Evolutionary conservation across 2,113 vertebrate species (phyloP), one percentile per base, ranked within the genome.

Genomic region (Tyto alba): DNA sequence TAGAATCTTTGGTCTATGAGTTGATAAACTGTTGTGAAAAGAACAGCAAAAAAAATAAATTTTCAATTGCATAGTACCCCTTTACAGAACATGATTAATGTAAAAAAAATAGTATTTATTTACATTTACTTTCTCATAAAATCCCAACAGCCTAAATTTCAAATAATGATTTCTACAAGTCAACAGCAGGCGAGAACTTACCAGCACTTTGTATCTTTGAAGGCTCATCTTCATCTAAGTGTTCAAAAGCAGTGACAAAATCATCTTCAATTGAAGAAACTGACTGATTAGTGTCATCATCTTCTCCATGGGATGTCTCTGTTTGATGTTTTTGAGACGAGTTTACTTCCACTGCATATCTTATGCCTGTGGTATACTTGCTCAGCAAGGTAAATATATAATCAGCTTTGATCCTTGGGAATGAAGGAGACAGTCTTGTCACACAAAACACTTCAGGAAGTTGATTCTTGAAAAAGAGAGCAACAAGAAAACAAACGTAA

Each of bases 221-320:
- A 45, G 97, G 92, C 36, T 99, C 99, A 8, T 99, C 99, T 88
- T 99, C 99, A 96, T 99, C 99, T 62, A 99, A 98, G 93, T 99
- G 99, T 95, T 99, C 99, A 9, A 99, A 98, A 50, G 99, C 99
- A 41, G 99, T 99, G 90, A 99, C 99, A 97, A 99, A 99, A 98
- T 99, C 99, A 90, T 99, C 99, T 84, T 99, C 99, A 43, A 99
- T 99, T 50, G 99, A 99, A 50, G 99, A 99, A 66, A 99, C 99
- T 0, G 99, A 99, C 88, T 99, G 99, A 97, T 99, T 99, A 63
- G 99, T 99, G 97, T 99, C 99, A 55, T 99, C 99, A 7, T 99
- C 99, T 82, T 99, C 99, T 23, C 98, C 97, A 32, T 97, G 98
- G 84, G 97, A 91, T 85, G 96, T 36, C 84, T 99, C 98, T 12